Percentiles rank a stretch among this genome's conserved stretches.
These are phyloP conservation scores for Larimichthys crocea DNA, from an alignment of 2,113 vertebrate species.

Conservation along the genomic window DNA sequence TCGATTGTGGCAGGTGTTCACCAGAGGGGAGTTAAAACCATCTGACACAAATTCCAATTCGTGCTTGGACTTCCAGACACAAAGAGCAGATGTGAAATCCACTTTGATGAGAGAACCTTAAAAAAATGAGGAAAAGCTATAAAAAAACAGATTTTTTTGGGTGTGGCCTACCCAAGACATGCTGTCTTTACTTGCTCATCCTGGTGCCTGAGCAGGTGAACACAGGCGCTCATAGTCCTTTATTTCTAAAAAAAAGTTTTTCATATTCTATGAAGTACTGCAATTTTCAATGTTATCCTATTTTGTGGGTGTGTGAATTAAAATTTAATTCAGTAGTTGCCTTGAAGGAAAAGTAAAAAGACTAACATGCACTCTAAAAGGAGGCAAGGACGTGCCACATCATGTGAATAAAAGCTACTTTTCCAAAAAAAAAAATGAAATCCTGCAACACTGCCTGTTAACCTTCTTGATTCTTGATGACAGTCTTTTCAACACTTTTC, in stretches of 20 bases:
- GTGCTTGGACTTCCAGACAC: slow-evolving; percentile 33
- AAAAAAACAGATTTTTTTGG: slow-evolving; percentile 59
- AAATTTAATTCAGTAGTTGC: neutral
- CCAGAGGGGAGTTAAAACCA: slow-evolving; percentile 12
- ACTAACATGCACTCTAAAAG: neutral
- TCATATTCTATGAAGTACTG: neutral
- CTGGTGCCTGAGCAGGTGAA: slow-evolving; percentile 10
- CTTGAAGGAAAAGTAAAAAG: neutral
- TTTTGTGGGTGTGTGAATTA: neutral
- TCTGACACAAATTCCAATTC: slow-evolving; percentile 22
- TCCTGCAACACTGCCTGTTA: neutral
- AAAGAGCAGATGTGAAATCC: slow-evolving; percentile 67
- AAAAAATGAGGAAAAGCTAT: slow-evolving; percentile 47
- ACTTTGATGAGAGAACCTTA: slow-evolving; percentile 62
- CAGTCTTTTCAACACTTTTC: slow-evolving; percentile 19
- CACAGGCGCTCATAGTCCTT: neutral
- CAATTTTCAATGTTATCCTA: neutral
- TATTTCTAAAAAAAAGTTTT: neutral
- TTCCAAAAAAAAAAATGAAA: slow-evolving; percentile 4
- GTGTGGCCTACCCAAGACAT: slow-evolving; percentile 47
- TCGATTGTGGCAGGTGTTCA: slow-evolving; percentile 23
- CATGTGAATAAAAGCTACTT: neutral
- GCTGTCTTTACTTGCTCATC: slow-evolving; percentile 30
- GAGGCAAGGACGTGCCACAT: neutral
- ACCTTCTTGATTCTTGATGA: slow-evolving; percentile 21